Evolutionary conservation across 1,140 invertebrate species (phyloP).

Genomic region (Rhyacophila brunnea): DNA sequence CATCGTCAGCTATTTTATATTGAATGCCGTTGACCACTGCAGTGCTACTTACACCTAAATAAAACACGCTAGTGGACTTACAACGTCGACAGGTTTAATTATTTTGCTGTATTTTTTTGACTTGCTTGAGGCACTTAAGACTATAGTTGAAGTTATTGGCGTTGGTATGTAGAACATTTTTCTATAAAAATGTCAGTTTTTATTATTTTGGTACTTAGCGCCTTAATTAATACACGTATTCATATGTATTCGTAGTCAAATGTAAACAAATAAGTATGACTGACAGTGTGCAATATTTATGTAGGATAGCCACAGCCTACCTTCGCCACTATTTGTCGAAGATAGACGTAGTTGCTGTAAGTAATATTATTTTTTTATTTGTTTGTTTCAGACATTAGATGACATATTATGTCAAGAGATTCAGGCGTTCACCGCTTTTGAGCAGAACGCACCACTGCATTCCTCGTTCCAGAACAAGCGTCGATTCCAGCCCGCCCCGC

Average conservation of each 20-base stretch:
- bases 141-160: too few relatives aligned
- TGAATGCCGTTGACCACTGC: too few relatives aligned
- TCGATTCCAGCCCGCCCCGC: not conserved
- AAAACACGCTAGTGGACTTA: too few relatives aligned
- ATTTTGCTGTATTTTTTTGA: too few relatives aligned
- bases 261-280: too few relatives aligned
- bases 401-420: conserved; percentile 16
- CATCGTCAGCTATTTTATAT: too few relatives aligned
- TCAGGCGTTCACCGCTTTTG: conserved; percentile 3
- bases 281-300: not conserved
- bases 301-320: not conserved
- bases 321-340: not conserved
- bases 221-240: not conserved
- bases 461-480: conserved; percentile 15
- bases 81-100: too few relatives aligned
- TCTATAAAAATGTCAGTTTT: too few relatives aligned
- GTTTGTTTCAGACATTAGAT: conserved; percentile 23
- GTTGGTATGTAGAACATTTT: too few relatives aligned
- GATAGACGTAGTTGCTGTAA: not conserved
- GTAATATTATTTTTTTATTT: not conserved
- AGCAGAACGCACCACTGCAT: conserved; percentile 4
- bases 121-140: too few relatives aligned
- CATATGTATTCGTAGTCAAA: not conserved
- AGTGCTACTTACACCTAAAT: too few relatives aligned
- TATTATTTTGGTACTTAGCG: too few relatives aligned